A percentile compares a stretch with the other conserved stretches of the same genome.
phyloP scores from a whole-genome alignment of 2,797 vertebrate genomes.

The Anabas testudineus region DNA sequence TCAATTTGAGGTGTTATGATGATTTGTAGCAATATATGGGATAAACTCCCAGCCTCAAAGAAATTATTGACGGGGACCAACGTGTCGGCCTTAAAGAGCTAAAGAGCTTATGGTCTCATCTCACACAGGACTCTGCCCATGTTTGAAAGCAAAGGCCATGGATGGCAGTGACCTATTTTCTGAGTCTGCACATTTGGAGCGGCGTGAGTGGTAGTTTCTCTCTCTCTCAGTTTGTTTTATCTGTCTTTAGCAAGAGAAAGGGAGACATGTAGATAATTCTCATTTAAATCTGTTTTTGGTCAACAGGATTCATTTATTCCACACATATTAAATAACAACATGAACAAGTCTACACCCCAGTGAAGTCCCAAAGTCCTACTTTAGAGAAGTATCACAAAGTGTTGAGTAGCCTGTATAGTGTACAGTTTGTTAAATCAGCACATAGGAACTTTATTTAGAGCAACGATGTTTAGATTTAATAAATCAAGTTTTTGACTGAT shows the following conservation, averaged over 20 bases:
- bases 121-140: constrained; percentile 28
- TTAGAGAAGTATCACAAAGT: no score
- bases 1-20: constrained; percentile 32
- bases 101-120: constrained; percentile 54
- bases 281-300: no score
- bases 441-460: background rate
- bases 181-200: constrained; percentile 28
- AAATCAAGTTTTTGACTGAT: constrained; percentile 7
- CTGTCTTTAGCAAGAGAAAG: no score
- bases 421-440: background rate
- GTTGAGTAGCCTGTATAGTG: no score
- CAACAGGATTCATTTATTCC: no score
- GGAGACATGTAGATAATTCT: no score
- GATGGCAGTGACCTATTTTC: constrained; percentile 64
- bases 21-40: constrained; percentile 2
- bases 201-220: background rate
- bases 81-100: constrained; percentile 48
- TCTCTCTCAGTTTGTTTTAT: background rate
- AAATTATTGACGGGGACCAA: constrained; percentile 27
- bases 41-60: constrained; percentile 19
- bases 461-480: no score
- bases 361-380: no score
- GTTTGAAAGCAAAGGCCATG: constrained; percentile 48
- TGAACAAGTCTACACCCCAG: no score
- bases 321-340: no score